Evolutionary conservation across 2,113 vertebrate species (phyloP).

Genomic region (Chauna torquata): DNA sequence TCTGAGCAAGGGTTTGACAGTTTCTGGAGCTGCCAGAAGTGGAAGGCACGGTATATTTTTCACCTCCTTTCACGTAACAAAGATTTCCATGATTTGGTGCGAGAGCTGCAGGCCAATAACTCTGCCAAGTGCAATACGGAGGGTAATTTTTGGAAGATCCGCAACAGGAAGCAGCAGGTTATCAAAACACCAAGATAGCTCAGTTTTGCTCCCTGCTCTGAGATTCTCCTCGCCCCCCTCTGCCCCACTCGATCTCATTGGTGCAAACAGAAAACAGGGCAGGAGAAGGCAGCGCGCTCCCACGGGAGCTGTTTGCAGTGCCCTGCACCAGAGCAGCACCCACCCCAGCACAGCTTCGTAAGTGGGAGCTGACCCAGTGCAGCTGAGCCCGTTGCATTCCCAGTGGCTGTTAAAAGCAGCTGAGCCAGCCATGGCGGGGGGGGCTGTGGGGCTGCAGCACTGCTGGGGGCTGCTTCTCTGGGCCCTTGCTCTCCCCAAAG

Average conservation of each 20-base stretch:
- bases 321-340: background rate
- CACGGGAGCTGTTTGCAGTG: background rate
- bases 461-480: background rate
- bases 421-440: background rate
- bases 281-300: background rate
- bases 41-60: fast-evolving
- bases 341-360: fast-evolving
- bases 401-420: background rate
- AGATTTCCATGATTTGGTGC: background rate
- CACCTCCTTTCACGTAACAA: fast-evolving
- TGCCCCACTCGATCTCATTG: background rate
- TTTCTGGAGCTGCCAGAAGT: background rate
- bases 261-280: background rate
- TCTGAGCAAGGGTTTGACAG: background rate
- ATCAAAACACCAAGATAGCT: fast-evolving
- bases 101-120: background rate
- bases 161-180: background rate
- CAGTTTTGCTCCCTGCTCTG: no score
- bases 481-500: background rate
- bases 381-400: background rate
- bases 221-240: background rate
- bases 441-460: fast-evolving
- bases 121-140: fast-evolving
- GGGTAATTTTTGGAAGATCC: background rate
- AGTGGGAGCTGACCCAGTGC: background rate